Percentiles rank a stretch among this genome's conserved stretches.
These are phyloP conservation scores for Tryphoninae sp. DNA, from an alignment of 2,888 invertebrate species.

Conservation along the genomic window DNA sequence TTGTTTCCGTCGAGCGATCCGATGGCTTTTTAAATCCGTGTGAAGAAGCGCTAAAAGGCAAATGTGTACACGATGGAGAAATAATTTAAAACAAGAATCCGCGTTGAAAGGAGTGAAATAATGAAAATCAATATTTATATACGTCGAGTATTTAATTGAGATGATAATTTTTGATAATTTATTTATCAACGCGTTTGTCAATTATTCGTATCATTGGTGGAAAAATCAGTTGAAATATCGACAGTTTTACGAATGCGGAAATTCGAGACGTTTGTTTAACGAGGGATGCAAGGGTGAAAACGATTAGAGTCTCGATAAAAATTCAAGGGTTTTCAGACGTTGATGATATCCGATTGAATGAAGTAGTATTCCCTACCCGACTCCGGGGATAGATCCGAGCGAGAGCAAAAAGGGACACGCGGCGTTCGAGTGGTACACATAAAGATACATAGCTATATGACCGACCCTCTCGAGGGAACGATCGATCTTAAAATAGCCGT, in stretches of 20 bases:
- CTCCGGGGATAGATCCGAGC: neutral
- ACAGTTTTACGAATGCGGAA: neutral
- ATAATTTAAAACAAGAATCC: neutral
- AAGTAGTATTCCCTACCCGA: conserved; percentile 1
- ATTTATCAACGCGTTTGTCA: no score
- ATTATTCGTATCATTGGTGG: no score
- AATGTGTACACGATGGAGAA: conserved; percentile 2
- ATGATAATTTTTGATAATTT: no score
- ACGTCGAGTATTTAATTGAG: no score
- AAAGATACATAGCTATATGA: conserved; percentile 1
- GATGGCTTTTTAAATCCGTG: conserved; percentile 26
- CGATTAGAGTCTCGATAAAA: conserved; percentile 27
- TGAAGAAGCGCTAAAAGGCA: conserved; percentile 34
- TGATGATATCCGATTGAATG: conserved; percentile 31
- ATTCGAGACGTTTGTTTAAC: neutral
- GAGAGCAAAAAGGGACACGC: neutral
- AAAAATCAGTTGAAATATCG: no score
- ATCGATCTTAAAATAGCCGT: conserved; percentile 42
- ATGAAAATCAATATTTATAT: no score
- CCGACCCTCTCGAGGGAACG: conserved; percentile 35
- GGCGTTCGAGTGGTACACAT: neutral
- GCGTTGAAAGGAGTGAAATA: no score
- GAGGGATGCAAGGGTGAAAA: neutral
- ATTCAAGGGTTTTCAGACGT: conserved; percentile 25
- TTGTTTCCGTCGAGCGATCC: conserved; percentile 18